Base-by-base conservation (phyloP, 2,888 invertebrate species). In the Watsonalla cultraria region DNA sequence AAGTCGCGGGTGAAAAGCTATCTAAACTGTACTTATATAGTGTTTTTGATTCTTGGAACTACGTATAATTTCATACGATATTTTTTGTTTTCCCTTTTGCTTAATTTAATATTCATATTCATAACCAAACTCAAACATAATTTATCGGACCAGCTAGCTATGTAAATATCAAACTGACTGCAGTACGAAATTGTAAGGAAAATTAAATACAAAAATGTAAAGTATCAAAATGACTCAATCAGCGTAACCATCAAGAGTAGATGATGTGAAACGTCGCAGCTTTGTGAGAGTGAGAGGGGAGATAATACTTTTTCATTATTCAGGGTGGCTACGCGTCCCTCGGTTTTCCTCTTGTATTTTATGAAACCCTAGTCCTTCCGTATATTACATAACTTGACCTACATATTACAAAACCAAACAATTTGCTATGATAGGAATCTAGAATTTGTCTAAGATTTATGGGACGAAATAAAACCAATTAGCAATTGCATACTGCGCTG, bases 271-370 rank as follows among this genome's bases (percentile, higher is more conserved):
- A 15, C 33, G 24, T 42, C 42, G 42, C 11, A 42, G 42, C 42
- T 42, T 53, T 39, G 75, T 65, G 66, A 48, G 66, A 76, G 65
- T 33, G 68, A 56, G 75, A 70, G 54, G 52, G 52, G 55, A 52
- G 62, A 65, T 66, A 69, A 68, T 67, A 72, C 70, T 68, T 59
- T 56, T 82, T 74, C 72, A 80, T 81, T 79, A 81, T 82, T 81
- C 76, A 78, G 65, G 64, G 66, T 72, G 74, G 75, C 68, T 74
- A 60, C 72, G 75, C 73, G 73, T 69, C 74, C 68, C 70, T 66
- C 60, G 70, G 75, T 72, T 76, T 70, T 64, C 68, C 66, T 68
- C 57, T 54, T 63, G 61, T 59, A 61, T 59, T 54, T 61, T 61
- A 60, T 64, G 58, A 57, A 58, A 49, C 59, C 14, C 51, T 51